Evolutionary conservation across 2,888 invertebrate genomes (phyloP), one percentile per base, ranked within the genome.

Genomic region (Drosophila peninsularis): DNA sequence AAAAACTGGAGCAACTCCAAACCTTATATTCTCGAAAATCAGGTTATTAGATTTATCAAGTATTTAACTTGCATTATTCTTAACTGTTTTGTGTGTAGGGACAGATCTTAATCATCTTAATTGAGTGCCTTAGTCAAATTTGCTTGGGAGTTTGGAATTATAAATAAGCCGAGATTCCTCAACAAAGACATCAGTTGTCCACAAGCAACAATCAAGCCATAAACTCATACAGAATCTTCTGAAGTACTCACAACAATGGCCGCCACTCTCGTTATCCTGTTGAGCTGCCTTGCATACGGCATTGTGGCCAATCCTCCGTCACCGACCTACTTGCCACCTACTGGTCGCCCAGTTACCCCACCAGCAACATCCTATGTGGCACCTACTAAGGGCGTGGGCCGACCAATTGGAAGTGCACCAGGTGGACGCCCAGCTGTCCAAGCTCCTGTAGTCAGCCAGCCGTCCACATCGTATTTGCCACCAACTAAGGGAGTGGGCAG

Each of bases 251-350:
- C 30, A n/a, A 58, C 36, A 52, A 68, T 68, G 68, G 10, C 66
- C 17, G 41, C 24, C n/a, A 49, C n/a, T 5, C 9, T 32, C n/a
- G 17, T 58, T 13, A 7, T 68, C 36, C 53, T 68, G 7, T 14
- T 68, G 30, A 58, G 57, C n/a, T 68, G 49, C 4, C 41, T 54
- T 1, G 49, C 30, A 0, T 34, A 24, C 37, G 68, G 65, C 42
- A 49, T 54, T 13, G 24, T 32, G 1, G 68, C 58, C 1, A 2
- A 2, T 24, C 47, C 21, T 7, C 17, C 61, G 4, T 27, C 44
- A 17, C 10, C 36, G 7, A 37, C 52, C 9, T 45, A 52, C 42
- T 36, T 57, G 58, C 11, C 36, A 4, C 55, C 37, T 5, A 21
- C 9, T 27, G 27, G 27, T 13, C 6, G 27, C 2, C 27, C 44